These are phyloP conservation scores for Emys orbicularis DNA, from an alignment of 2,797 vertebrate species.

Conservation along the genomic window DNA sequence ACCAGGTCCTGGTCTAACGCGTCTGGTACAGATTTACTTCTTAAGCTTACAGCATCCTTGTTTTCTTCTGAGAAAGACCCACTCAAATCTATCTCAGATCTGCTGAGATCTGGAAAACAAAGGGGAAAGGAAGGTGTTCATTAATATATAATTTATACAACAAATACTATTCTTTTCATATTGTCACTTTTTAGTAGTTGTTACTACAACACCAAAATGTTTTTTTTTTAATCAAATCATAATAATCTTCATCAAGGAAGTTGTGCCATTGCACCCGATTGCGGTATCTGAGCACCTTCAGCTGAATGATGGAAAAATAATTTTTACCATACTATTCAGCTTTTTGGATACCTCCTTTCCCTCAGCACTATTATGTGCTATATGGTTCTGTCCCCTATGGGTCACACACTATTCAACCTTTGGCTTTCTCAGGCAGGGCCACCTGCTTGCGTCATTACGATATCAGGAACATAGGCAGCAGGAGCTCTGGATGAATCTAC, in stretches of 20 bases:
- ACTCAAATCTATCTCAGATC: conserved; percentile 92
- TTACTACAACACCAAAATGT: background rate
- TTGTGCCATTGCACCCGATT: background rate
- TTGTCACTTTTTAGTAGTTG: background rate
- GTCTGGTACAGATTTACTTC: conserved; percentile 92
- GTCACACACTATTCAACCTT: background rate
- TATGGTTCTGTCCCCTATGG: background rate
- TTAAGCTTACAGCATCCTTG: conserved; percentile 86
- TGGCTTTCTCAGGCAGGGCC: background rate
- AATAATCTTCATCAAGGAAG: background rate
- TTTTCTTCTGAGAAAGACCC: conserved; percentile 85
- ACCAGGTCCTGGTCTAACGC: conserved; percentile 88
- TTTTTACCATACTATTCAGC: background rate
- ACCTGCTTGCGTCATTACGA: background rate
- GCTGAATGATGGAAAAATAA: background rate
- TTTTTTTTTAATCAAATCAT: background rate
- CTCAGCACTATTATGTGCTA: background rate
- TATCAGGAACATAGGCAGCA: background rate
- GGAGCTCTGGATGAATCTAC: background rate
- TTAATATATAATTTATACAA: background rate
- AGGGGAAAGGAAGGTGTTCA: background rate
- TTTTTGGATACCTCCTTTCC: background rate
- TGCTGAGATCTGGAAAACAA: conserved; percentile 87
- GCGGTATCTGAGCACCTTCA: background rate
- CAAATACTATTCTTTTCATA: background rate